Percentiles rank a stretch among this genome's conserved stretches.
Evolutionary conservation across 2,888 invertebrate species (phyloP).

Genomic region (Melanotus villosus): DNA sequence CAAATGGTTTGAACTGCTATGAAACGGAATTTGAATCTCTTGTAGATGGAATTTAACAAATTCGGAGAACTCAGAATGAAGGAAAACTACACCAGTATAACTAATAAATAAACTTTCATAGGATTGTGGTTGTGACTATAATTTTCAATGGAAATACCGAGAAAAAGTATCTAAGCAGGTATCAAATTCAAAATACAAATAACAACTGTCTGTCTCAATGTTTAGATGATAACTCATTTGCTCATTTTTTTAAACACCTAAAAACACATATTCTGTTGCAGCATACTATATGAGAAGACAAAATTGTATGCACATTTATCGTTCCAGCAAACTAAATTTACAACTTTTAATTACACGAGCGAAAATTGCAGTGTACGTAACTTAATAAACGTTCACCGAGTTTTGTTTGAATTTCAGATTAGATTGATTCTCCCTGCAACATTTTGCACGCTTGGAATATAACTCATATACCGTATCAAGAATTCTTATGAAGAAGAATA

Average conservation of each 20-base stretch:
- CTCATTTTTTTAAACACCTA: conserved; percentile 7
- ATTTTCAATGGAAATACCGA: too few relatives aligned
- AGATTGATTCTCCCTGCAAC: background rate
- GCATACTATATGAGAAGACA: background rate
- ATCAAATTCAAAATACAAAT: background rate
- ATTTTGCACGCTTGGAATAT: background rate
- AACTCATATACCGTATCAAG: too few relatives aligned
- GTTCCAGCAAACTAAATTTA: conserved; percentile 6
- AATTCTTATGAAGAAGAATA: too few relatives aligned
- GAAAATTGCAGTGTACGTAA: conserved; percentile 20
- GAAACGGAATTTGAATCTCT: too few relatives aligned
- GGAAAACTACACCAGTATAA: too few relatives aligned
- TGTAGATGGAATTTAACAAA: too few relatives aligned
- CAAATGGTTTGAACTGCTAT: too few relatives aligned
- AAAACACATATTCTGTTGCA: conserved; percentile 3
- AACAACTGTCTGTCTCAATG: background rate
- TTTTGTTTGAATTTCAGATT: conserved; percentile 25
- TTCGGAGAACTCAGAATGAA: too few relatives aligned
- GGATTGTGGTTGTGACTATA: too few relatives aligned
- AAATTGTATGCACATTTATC: conserved; percentile 10
- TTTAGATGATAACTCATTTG: background rate
- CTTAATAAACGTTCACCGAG: conserved; percentile 11
- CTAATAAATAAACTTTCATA: too few relatives aligned
- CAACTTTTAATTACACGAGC: conserved; percentile 18
- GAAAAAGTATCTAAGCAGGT: background rate